A percentile compares a stretch with the other conserved stretches of the same genome.
Evolutionary conservation across 64 coral and sea anemone species (phyloP).

Genomic region (Trachythela sp.): DNA sequence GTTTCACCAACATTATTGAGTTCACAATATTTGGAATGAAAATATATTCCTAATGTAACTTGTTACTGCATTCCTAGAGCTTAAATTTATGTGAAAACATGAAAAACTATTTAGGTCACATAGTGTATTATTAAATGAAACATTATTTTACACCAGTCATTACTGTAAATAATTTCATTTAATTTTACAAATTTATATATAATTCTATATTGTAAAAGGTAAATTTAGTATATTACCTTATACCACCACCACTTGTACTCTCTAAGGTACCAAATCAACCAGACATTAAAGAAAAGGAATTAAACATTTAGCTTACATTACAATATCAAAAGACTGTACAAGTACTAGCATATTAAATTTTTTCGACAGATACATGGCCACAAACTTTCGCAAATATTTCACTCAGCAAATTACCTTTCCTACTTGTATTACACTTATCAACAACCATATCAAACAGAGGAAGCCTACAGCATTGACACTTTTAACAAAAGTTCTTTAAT

Average conservation of each 20-base stretch:
- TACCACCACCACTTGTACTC: not conserved
- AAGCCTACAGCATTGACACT: not conserved
- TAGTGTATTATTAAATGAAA: no score
- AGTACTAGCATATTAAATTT: no score
- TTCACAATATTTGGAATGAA: no score
- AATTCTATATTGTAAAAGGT: not conserved
- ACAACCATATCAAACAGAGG: not conserved
- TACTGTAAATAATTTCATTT: not conserved
- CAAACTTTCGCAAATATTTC: not conserved
- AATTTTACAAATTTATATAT: not conserved
- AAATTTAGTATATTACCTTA: not conserved
- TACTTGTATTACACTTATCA: not conserved
- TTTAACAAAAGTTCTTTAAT: not conserved
- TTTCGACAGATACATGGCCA: no score
- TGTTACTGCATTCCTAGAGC: no score
- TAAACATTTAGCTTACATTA: not conserved
- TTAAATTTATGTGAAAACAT: no score
- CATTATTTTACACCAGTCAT: no score
- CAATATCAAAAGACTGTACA: no score
- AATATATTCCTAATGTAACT: no score
- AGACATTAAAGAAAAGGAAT: not conserved
- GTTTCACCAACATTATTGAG: no score
- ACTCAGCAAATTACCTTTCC: not conserved
- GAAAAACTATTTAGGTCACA: no score
- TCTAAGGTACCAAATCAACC: not conserved